Evolutionary conservation across 2,888 invertebrate species (phyloP), one percentile per base, ranked within the genome.

Genomic region (Microctonus aethiopoides): DNA sequence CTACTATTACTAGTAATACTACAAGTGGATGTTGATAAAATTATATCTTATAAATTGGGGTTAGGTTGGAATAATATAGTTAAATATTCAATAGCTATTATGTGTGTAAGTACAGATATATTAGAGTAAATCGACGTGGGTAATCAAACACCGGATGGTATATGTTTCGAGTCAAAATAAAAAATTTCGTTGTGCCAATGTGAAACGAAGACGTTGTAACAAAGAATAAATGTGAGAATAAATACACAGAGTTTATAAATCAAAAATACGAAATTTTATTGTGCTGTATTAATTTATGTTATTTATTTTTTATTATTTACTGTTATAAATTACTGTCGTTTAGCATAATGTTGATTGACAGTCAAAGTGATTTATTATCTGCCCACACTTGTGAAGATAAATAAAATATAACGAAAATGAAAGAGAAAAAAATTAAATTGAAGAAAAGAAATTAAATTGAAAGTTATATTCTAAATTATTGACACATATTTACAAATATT

Each of bases 121-220:
- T 16, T 32, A 32, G 9, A 9, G 16, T 29, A 9, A 60, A 11
- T 60, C 36, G 11, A 24, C 22, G 70, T 76, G 71, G 66, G 81
- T 79, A 82, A 84, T 78, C 75, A 74, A 74, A 84, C 80, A 83
- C 83, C 83, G 83, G 82, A 83, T 83, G 81, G 77, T 75, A 81
- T 77, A 72, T 71, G 26, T 24, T 26, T n/a, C 29, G 75, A 83
- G 83, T 81, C 84, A 82, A 81, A 84, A 83, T 82, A 84, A 66
- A 46, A 70, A 61, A 16, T 36, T 29, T 29, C 7, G 29, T 24
- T 9, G 29, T 6, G 29, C n/a, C n/a, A 57, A 57, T 32, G 16
- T 29, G 13, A 26, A 56, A n/a, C 16, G n/a, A 39, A 39, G 3
- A 39, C n/a, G 13, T 39, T 39, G n/a, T 13, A n/a, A 39, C n/a